Evolutionary conservation across 2,888 invertebrate genomes (phyloP).

Genomic region (Prostheceraeus crozeri): DNA sequence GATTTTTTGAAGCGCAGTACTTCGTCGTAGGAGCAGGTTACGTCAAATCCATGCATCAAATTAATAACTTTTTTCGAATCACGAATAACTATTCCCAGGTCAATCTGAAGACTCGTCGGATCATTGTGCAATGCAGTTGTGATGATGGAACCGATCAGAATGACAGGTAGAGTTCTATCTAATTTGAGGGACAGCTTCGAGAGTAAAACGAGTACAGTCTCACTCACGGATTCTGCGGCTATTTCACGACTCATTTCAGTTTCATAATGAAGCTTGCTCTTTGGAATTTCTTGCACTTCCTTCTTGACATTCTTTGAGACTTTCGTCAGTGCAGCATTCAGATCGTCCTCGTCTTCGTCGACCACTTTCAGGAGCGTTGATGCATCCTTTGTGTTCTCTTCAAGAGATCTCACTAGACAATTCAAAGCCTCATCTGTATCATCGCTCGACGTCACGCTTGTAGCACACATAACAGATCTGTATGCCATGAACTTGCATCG

Average conservation of each 20-base stretch:
- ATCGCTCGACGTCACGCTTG: no score
- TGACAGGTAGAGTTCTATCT: neutral
- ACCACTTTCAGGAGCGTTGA: slow-evolving; percentile 29
- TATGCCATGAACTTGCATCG: no score
- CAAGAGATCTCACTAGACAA: neutral
- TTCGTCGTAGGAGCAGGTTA: slow-evolving; percentile 42
- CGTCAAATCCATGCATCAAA: slow-evolving; percentile 30
- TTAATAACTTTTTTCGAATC: slow-evolving; percentile 27
- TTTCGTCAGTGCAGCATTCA: neutral
- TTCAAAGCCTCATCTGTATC: no score
- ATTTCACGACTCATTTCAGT: neutral
- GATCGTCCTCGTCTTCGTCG: slow-evolving; percentile 34
- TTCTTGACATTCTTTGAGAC: neutral
- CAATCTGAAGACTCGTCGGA: slow-evolving; percentile 31
- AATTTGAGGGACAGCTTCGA: neutral
- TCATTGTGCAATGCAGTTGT: slow-evolving; percentile 19
- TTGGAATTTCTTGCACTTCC: neutral
- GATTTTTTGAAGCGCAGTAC: slow-evolving; percentile 41
- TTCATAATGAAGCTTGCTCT: neutral
- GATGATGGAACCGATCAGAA: slow-evolving; percentile 31
- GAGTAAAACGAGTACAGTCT: neutral
- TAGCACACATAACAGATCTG: no score
- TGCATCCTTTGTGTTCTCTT: slow-evolving; percentile 4
- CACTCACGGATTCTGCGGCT: neutral
- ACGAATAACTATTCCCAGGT: slow-evolving; percentile 20